Conservation (phyloP, 2,888 invertebrate species). For the Hydrotaea diabolus region DNA sequence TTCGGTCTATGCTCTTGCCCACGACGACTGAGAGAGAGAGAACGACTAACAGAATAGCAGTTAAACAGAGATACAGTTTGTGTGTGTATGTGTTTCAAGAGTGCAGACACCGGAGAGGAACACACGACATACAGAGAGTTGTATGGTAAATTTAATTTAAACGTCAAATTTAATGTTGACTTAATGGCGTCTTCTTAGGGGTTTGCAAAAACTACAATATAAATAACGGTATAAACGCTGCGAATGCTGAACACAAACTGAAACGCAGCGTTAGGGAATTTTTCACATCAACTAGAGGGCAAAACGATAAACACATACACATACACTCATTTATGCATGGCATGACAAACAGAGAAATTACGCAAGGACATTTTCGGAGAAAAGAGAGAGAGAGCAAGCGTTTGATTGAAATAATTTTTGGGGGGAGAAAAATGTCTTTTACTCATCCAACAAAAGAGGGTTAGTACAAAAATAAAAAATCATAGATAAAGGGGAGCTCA, state of each 20-base stretch:
- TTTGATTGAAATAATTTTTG: background rate
- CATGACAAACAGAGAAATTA: background rate
- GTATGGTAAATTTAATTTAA: conserved; percentile 19
- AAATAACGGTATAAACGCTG: conserved; percentile 73
- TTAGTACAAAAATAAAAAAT: background rate
- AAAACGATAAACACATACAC: background rate
- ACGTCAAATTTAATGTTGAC: conserved; percentile 18
- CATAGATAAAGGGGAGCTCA: background rate
- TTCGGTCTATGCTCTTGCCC: background rate
- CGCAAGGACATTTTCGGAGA: conserved; percentile 52
- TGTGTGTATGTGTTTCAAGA: background rate
- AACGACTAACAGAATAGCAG: conserved; percentile 29
- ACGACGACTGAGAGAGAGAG: background rate
- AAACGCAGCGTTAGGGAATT: conserved; percentile 67
- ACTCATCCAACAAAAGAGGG: background rate
- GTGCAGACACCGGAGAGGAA: too few species aligned
- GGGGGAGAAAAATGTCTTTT: background rate
- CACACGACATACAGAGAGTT: too few species aligned
- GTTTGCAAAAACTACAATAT: conserved; percentile 29
- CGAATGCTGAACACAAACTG: conserved; percentile 78
- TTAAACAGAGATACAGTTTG: background rate
- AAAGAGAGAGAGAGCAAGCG: background rate
- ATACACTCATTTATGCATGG: background rate
- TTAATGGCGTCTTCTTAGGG: conserved; percentile 13
- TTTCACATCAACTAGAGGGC: conserved; percentile 37